Conservation (phyloP, 2,888 invertebrate genomes). For the Drosophila niveifrons region DNA sequence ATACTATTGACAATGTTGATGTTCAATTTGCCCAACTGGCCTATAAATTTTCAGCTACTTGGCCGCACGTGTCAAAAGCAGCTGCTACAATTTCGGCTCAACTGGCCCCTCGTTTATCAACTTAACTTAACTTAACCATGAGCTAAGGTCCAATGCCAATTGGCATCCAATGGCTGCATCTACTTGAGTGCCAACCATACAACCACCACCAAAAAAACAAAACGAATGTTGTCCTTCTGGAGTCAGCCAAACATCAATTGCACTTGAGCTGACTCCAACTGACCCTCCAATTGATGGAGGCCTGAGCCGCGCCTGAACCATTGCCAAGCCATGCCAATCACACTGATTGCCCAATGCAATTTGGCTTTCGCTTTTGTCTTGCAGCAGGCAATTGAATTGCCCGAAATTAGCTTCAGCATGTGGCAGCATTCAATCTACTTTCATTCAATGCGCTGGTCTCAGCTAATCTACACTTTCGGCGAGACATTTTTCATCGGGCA, state of each 20-base stretch:
- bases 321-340: conserved; percentile 51
- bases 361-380: conserved; percentile 64
- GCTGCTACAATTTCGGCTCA: conserved; percentile 18
- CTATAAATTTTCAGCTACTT: conserved; percentile 54
- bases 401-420: conserved; percentile 59
- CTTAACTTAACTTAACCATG: conserved; percentile 24
- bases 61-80: conserved; percentile 52
- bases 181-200: conserved; percentile 14
- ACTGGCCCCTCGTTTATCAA: conserved; percentile 34
- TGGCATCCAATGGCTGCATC: conserved; percentile 14
- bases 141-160: conserved; percentile 10
- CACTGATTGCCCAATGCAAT: conserved; percentile 71
- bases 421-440: conserved; percentile 10
- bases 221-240: neutral
- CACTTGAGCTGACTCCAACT: conserved; percentile 28
- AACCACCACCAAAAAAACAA: conserved; percentile 9
- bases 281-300: neutral
- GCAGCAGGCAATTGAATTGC: conserved; percentile 64
- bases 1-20: conserved; percentile 66
- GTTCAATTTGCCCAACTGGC: conserved; percentile 54
- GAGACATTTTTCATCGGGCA: neutral
- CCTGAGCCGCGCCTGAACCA: conserved; percentile 1
- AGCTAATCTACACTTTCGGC: neutral
- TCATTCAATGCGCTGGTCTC: neutral
- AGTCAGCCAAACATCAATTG: conserved; percentile 49